Evolutionary conservation across 2,888 invertebrate genomes (phyloP).

Genomic region (Agonopterix subpropinquella): DNA sequence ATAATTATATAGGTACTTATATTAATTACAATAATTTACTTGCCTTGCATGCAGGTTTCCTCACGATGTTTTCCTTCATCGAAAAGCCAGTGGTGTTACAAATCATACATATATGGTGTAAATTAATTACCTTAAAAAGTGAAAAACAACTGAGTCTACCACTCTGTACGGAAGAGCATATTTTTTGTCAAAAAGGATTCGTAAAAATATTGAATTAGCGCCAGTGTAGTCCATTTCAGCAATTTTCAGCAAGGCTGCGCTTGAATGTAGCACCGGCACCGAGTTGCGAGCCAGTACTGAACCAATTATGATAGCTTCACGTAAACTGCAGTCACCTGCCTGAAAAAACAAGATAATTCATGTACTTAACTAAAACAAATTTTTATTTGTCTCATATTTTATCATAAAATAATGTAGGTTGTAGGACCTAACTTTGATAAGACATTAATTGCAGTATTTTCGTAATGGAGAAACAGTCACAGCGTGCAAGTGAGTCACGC

Average conservation of each 20-base stretch:
- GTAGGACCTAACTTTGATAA: too few relatives aligned
- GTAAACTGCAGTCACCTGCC: constrained; percentile 94
- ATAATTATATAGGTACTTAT: too few relatives aligned
- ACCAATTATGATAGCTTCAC: constrained; percentile 97
- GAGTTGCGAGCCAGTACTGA: constrained; percentile 94
- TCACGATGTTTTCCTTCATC: too few relatives aligned
- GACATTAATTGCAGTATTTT: too few relatives aligned
- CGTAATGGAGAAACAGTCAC: too few relatives aligned
- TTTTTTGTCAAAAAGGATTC: constrained; percentile 97
- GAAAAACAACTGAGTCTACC: constrained; percentile 95
- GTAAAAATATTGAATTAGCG: constrained; percentile 95
- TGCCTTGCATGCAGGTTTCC: too few relatives aligned
- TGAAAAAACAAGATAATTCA: constrained; percentile 37
- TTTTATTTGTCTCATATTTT: not conserved
- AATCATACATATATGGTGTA: too few relatives aligned
- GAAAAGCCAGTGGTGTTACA: too few relatives aligned
- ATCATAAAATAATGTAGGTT: not conserved
- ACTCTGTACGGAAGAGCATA: constrained; percentile 97
- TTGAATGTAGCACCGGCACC: constrained; percentile 95
- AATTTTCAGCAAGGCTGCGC: constrained; percentile 95
- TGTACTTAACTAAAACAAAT: constrained; percentile 2
- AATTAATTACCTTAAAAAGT: constrained; percentile 91
- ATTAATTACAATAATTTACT: too few relatives aligned
- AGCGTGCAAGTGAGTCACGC: too few relatives aligned
- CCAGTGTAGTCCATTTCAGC: constrained; percentile 99